Base-by-base conservation (phyloP, 2,797 vertebrate species). In the Manis pentadactyla region DNA sequence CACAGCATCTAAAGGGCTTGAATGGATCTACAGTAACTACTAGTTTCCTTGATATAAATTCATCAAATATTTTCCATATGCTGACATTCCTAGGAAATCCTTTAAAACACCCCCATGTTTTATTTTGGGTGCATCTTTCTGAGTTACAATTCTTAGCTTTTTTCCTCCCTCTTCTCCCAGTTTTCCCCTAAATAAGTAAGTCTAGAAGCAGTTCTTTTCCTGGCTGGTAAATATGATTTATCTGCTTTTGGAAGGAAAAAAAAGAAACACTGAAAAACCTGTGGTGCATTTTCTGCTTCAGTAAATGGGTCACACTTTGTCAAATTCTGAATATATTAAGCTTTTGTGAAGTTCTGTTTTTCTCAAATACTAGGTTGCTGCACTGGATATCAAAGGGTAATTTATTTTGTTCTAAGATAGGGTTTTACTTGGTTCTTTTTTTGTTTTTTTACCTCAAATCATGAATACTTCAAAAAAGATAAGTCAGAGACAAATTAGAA, bases 231-330 rank as follows among this genome's bases (percentile, higher is more conserved):
- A 86, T 95, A 93, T 94, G 85, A 97, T 94, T 95, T 96, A 95
- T 95, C 69, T 83, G 64, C 57, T 95, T 88, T 88, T 85, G 68
- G 51, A 93, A 90, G 27, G 2, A 68, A 57, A 64, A 68, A 68
- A 69, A 68, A 66, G 12, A 92, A 94, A 61, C 19, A 87, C 53
- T 75, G 63, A 82, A 78, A 87, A 92, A 66, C 3, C 71, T 79
- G 71, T 59, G 69, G 61, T 90, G 49, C 23, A 94, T 96, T 97
- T 97, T 97, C 94, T 95, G 90, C 87, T 92, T 92, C 81, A 18
- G 53, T 92, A 98, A 96, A 95, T 97, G 92, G 92, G 94, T 93
- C 97, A 97, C 53, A 94, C 73, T 96, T 97, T 96, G 92, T 96
- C 93, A 90, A 83, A 94, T 97, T 85, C 78, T 87, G 93, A 95